Evolutionary conservation across 2,797 vertebrate genomes (phyloP), one percentile per base, ranked within the genome.

Genomic region (Sebastiscus tertius): DNA sequence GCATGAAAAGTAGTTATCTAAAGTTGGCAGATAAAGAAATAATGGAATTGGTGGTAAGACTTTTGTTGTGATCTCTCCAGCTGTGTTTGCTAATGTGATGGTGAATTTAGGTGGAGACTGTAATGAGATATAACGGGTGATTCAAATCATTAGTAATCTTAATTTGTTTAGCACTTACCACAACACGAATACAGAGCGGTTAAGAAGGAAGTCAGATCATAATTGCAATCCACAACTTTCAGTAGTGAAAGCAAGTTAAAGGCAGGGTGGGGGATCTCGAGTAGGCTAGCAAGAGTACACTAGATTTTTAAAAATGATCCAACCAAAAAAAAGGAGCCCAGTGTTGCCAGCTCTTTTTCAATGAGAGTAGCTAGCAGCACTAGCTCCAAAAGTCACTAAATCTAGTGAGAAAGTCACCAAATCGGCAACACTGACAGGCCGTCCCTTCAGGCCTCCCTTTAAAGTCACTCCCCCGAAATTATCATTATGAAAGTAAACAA

Each of bases 11-110:
- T 2, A 18, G 10, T 26, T n/a, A 13, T 56, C 42, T 42, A 0
- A 66, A n/a, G 29, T 34, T 20, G 56, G 29, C 20, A 11, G 62
- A 8, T 24, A 20, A 24, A 46, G 16, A 69, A 16, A 27, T 55
- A n/a, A 29, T 20, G 31, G n/a, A 27, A 16, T 11, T 33, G 36
- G 42, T 39, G 60, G 49, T 77, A 22, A 65, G 68, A 31, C 8
- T 13, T 27, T 0, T 34, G 52, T 8, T 74, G 54, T 4, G 64
- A 27, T 13, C 18, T 31, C 62, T 72, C 34, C 68, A 69, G 68
- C 79, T 68, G 69, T 65, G 75, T 73, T 76, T 73, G 58, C 42
- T 58, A 6, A 24, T 58, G 75, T 14, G 56, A 63, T 29, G 29
- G 3, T 68, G 29, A 24, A 4, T 58, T 56, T 1, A 62, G 27